Base-by-base conservation (phyloP, 2,113 vertebrate genomes). In the Harpagus bidentatus region DNA sequence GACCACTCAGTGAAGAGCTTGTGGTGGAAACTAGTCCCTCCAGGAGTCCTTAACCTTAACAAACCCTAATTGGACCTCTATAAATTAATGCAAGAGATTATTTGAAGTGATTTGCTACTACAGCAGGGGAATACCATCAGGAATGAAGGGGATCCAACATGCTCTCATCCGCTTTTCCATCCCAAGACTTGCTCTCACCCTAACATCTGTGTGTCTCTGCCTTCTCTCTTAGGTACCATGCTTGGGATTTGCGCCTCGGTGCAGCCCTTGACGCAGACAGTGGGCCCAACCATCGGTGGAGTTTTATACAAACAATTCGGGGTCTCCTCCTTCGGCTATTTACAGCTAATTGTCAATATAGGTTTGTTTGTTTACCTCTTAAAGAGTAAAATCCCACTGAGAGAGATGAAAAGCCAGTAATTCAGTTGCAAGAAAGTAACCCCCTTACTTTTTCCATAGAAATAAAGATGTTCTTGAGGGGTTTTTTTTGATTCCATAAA, bases 231-330 rank as follows among this genome's bases (percentile, higher is more conserved):
- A 99, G 99, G 99, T 94, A 98, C 99, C n/a, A 99, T 99, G 99
- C 96, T 99, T 48, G 99, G 99, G 40, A 98, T 99, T 70, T 99
- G 99, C 0, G 97, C 99, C 11, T 98, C 99, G 0, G 98, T 99
- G 55, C 98, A 99, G 16, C 98, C 99, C 4, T 95, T 99, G 72
- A 97, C 98, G 9, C 98, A 98, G 48, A 99, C 99, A 0, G 65
- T 99, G 34, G 99, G 99, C 12, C 99, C 99, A 43, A 99, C 99
- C 1, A 92, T 99, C 2, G 99, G 99, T 3, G 99, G 99, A 93
- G 87, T 99, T 94, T 92, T 99, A 16, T 99, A 99, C 82, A 97
- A 98, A 71, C 97, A 95, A 58, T 99, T 99, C 2, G 99, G 99
- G 2, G 97, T 99, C 36, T 67, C 98, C 5, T 97, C 99, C 21